Base-by-base conservation (phyloP, 2,113 vertebrate species). In the Gymnorhina tibicen region DNA sequence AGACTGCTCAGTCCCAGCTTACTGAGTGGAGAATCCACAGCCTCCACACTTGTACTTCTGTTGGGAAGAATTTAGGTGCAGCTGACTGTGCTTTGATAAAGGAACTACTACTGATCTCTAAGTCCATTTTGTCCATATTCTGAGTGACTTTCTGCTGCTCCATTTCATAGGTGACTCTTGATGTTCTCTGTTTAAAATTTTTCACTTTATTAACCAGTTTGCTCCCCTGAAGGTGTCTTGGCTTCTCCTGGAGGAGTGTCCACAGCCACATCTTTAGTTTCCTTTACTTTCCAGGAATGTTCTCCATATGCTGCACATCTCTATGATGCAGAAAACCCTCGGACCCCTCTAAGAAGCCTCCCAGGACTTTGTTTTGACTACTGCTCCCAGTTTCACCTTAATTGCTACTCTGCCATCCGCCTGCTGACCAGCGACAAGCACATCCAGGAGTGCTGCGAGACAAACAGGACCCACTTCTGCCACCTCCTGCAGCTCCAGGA, bases 251-350 rank as follows among this genome's bases (percentile, higher is more conserved):
- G 10, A 47, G 42, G 26, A 17, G 7, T 20, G 67, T 76, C 18
- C 11, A 15, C 6, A 58, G 53, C 21, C 33, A 27, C 10, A 8
- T 19, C 22, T 37, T 75, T 33, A 32, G 27, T 79, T 85, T 93
- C 10, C 56, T 82, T 64, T 49, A 30, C 55, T 90, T 93, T 70
- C 42, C 56, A 99, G 98, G 99, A 99, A 94, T 99, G 99, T 86
- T 99, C 98, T 24, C 99, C 98, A 1, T 99, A 98, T 0, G 98
- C 99, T 0, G 99, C 98, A 24, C 98, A 99, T 88, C 97, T 99
- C 27, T 99, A 96, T 2, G 98, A 98, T 7, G 98, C 98, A 1
- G 98, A 99, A 93, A 98, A 99, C 82, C 98, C 98, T 1, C 94
- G 53, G 87, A 98, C 98, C 0, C 98, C 98, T 3, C 97, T 98